Base-by-base conservation (phyloP, 2,113 vertebrate species). In the Corythornis madagascariensis region DNA sequence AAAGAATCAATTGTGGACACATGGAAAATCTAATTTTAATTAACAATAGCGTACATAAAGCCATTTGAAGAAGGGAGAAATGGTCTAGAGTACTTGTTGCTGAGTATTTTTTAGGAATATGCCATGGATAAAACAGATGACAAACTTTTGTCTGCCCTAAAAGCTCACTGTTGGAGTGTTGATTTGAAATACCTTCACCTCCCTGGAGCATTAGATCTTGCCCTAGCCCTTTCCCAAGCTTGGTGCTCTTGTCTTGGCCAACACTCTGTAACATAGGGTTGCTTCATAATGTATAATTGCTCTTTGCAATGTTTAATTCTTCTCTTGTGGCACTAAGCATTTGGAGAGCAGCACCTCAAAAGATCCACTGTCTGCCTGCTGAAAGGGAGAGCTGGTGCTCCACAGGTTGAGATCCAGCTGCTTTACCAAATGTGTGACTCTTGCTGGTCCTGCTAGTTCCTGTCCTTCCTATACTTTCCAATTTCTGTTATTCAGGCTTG, bases 11-110 rank as follows among this genome's bases (percentile, higher is more conserved):
- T 95, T 94, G 90, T 79, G 85, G 86, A 92, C 85, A 90, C 64
- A 89, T 78, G 80, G 83, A 81, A 94, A 96, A 92, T 14, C 85
- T 88, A 16, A 4, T 86, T 97, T 93, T 96, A 93, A 92, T 96
- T 88, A 95, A 92, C 77, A 86, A 74, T 33, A 81, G 55, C 45
- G 78, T 81, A 85, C 73, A 61, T 83, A 83, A 86, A 85, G 15
- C 43, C 53, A 45, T 73, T 84, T 83, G 47, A 59, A 90, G n/a
- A 45, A 81, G 57, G 76, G 48, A 84, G 42, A 88, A 91, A 63
- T 35, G 55, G 47, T 47, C 28, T 11, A 52, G 29, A 21, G n/a
- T 70, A 89, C 47, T 83, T 82, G 89, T 78, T 84, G 74, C 70
- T 74, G 38, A 52, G 45, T 53, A 66, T n/a, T 55, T 83, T 90